Conservation (phyloP, 2,888 invertebrate genomes). For the Meteorus colon region DNA sequence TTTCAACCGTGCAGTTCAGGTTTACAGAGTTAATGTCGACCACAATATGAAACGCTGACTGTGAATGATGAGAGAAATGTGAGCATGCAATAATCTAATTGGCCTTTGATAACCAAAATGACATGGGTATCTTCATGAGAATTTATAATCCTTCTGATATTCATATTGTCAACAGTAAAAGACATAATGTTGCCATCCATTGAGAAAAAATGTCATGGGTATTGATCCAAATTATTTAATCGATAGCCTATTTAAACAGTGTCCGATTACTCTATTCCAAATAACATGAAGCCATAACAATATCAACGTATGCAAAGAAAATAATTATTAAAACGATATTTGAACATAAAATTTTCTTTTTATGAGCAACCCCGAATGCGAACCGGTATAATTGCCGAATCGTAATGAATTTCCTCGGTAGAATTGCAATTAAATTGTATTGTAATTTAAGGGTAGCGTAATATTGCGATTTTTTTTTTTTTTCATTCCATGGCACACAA, state of each 20-base stretch:
- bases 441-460: background rate
- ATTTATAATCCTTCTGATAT: background rate
- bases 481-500: background rate
- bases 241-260: too few species aligned
- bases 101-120: background rate
- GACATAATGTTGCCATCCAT: too few species aligned
- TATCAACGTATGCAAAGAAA: too few species aligned
- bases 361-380: background rate
- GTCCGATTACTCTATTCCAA: too few species aligned
- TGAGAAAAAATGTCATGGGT: too few species aligned
- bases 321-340: too few species aligned
- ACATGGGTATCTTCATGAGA: background rate
- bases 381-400: background rate
- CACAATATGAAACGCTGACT: slow-evolving; percentile 2
- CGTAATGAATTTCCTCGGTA: background rate
- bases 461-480: background rate
- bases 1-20: background rate
- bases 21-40: slow-evolving; percentile 1
- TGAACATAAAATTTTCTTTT: slow-evolving; percentile 7
- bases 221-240: too few species aligned
- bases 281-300: too few species aligned
- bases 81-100: slow-evolving; percentile 1
- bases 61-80: slow-evolving; percentile 3
- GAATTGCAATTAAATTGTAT: background rate
- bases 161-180: too few species aligned